Evolutionary conservation across 2,888 invertebrate genomes (phyloP).

Genomic region (Cepaea hortensis): DNA sequence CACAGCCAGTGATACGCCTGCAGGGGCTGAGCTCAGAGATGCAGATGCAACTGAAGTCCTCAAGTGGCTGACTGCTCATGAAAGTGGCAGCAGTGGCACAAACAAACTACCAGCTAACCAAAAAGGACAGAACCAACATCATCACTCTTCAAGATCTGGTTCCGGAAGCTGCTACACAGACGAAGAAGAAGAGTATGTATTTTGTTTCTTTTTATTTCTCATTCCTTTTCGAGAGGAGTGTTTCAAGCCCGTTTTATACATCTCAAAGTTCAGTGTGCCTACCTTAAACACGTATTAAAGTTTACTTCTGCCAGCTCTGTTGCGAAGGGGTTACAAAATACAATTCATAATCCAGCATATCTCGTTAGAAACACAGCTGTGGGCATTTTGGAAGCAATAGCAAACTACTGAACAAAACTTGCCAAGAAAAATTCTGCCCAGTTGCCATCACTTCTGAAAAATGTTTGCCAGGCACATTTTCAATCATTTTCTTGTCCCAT

Average conservation of each 20-base stretch:
- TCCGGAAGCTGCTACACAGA: constrained; percentile 38
- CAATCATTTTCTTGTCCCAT: too few species aligned
- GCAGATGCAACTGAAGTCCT: constrained; percentile 29
- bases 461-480: too few species aligned
- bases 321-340: too few species aligned
- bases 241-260: neutral
- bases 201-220: neutral
- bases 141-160: constrained; percentile 24
- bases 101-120: neutral
- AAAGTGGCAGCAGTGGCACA: neutral
- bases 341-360: too few species aligned
- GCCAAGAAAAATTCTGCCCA: too few species aligned
- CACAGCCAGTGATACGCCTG: neutral
- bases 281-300: too few species aligned
- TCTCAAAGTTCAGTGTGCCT: neutral
- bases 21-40: constrained; percentile 16
- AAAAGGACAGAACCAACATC: neutral
- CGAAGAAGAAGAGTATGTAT: constrained; percentile 42
- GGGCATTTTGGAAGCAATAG: too few species aligned
- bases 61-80: constrained; percentile 28
- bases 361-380: too few species aligned
- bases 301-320: too few species aligned
- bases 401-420: too few species aligned
- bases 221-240: neutral
- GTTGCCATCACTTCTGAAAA: too few species aligned